Evolutionary conservation across 2,888 invertebrate species (phyloP).

Genomic region (Meghimatium bilineatum): DNA sequence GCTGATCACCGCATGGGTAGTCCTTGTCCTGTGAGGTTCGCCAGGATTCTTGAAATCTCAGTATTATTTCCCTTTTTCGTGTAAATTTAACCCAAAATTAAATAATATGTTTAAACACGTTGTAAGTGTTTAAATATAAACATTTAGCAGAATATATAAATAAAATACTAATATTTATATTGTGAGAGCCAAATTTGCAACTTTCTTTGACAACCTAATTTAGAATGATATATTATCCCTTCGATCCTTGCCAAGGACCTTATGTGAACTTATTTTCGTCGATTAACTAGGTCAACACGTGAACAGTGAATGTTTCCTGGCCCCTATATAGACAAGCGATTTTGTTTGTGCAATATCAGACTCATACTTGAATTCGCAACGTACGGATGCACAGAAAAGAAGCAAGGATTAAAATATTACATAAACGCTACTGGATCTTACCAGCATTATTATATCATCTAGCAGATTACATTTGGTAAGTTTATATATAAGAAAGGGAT

Average conservation of each 20-base stretch:
- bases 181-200: background rate
- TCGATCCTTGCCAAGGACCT: constrained; percentile 23
- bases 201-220: background rate
- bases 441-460: background rate
- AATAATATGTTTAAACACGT: background rate
- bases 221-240: constrained; percentile 18
- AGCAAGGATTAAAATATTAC: background rate
- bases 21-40: constrained; percentile 8
- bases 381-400: background rate
- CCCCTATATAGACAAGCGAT: constrained; percentile 46
- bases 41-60: background rate
- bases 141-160: background rate
- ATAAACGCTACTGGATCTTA: background rate
- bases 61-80: background rate
- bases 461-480: background rate
- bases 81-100: background rate
- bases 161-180: background rate
- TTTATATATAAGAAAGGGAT: too few relatives aligned
- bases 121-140: background rate
- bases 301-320: constrained; percentile 57
- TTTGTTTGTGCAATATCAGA: background rate
- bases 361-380: background rate
- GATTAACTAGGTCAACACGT: constrained; percentile 53
- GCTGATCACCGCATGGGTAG: constrained; percentile 51
- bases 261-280: constrained; percentile 45